Evolutionary conservation across 2,888 invertebrate species (phyloP).

Genomic region (Plebejus anna): DNA sequence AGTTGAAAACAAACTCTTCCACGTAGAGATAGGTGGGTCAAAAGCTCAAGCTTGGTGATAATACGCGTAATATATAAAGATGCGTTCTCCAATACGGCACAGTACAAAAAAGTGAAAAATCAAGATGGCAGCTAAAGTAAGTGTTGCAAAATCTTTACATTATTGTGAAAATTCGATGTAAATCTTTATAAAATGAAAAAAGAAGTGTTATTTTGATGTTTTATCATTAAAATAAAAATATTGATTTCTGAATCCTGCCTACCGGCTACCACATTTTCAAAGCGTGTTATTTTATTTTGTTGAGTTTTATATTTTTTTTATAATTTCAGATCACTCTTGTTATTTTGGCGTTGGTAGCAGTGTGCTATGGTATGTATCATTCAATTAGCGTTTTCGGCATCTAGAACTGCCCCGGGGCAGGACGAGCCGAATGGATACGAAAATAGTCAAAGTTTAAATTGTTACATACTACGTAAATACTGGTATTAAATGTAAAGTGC

Average conservation of each 20-base stretch:
- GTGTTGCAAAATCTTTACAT: conserved; percentile 30
- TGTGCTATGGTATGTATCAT: conserved; percentile 20
- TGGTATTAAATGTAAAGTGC: too few species aligned
- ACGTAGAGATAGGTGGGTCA: conserved; percentile 32
- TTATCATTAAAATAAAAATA: too few species aligned
- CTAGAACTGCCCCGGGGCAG: too few species aligned
- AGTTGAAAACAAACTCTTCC: conserved; percentile 19
- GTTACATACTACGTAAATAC: too few species aligned
- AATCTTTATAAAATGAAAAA: too few species aligned
- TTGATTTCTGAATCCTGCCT: too few species aligned
- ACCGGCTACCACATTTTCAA: too few species aligned
- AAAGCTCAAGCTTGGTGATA: conserved; percentile 32
- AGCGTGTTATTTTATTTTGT: background rate
- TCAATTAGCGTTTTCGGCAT: background rate
- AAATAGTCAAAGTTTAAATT: too few species aligned
- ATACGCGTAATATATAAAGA: conserved; percentile 31
- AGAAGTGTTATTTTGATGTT: background rate
- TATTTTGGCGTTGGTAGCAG: conserved; percentile 13
- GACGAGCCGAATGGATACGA: too few species aligned
- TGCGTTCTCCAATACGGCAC: background rate
- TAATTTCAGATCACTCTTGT: conserved; percentile 23
- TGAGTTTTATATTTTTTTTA: background rate
- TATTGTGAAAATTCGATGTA: background rate
- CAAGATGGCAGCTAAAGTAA: conserved; percentile 46
- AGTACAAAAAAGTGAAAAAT: conserved; percentile 15